Evolutionary conservation across 2,888 invertebrate species (phyloP), one percentile per base, ranked within the genome.

Genomic region (Drosophila bunnanda): DNA sequence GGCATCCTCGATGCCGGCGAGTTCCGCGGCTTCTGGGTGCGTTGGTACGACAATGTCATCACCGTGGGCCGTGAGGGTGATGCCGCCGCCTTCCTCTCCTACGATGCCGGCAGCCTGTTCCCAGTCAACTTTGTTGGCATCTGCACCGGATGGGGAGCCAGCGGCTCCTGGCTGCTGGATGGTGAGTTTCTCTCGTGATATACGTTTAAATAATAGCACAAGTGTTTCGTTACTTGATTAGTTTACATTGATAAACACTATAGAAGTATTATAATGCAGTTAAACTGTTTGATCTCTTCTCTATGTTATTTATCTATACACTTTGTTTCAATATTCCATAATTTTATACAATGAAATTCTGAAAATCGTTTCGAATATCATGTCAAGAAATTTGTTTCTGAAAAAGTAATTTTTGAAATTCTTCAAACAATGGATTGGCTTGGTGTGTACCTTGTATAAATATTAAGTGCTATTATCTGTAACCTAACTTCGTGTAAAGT

Each of bases 101-200:
- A 95, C 93, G 92, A 94, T 34, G 96, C 97, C 88, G 95, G 95
- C 1, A 94, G 95, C 76, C 94, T 95, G 6, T 94, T 96, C 91
- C 94, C 94, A 13, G 94, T 97, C 64, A 94, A 94, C 73, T 95
- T 95, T 91, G 95, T 96, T 48, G 97, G 97, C 48, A 94, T 97
- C 34, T 96, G 96, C 93, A 97, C 97, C 50, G 97, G 97, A 54
- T 97, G 97, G 96, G 97, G 97, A 20, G 96, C 97, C 13, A 93
- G 93, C 59, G 97, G 97, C 38, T 94, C 95, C 44, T 97, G 97
- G 97, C 93, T 96, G 76, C 94, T 97, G 82, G 96, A 96, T 93
- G 95, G 96, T 96, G 93, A 85, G 57, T 32, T 20, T 39, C 7
- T 5, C 15, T 30, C 15, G 2, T 4, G 5, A 9, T 39, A 12